Evolutionary conservation across 2,888 invertebrate genomes (phyloP).

Genomic region (Chymomyza amoena): DNA sequence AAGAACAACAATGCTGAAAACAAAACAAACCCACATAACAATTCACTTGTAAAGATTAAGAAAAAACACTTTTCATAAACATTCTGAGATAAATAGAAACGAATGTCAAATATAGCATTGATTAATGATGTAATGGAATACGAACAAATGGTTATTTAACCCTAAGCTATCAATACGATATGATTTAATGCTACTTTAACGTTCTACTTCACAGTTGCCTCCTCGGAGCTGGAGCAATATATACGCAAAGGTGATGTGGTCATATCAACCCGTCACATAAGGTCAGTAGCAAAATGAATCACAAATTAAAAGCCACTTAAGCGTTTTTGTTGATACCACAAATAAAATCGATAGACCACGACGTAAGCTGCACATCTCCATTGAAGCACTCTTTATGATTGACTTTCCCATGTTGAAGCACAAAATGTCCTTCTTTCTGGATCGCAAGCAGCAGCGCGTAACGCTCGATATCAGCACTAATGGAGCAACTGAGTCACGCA

Average conservation of each 20-base stretch:
- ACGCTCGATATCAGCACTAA: constrained; percentile 77
- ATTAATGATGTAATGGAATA: background rate
- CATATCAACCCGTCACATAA: constrained; percentile 78
- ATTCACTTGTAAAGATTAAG: background rate
- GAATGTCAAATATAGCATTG: background rate
- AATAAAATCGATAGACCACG: constrained; percentile 67
- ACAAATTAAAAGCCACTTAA: background rate
- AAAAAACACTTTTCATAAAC: background rate
- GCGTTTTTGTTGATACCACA: background rate
- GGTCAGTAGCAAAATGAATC: constrained; percentile 60
- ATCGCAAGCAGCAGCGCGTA: constrained; percentile 78
- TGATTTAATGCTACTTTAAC: background rate
- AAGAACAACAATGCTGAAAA: background rate
- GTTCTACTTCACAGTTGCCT: constrained; percentile 71
- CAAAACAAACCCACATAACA: background rate
- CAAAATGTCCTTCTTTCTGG: constrained; percentile 79
- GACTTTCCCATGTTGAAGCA: constrained; percentile 78
- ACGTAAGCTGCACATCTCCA: constrained; percentile 78
- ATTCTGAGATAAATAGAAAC: background rate
- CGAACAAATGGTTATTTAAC: background rate
- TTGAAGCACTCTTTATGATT: constrained; percentile 79
- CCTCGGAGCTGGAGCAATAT: constrained; percentile 77
- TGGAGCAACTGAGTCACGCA: constrained; percentile 75
- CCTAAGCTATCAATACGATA: background rate
- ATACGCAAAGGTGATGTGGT: constrained; percentile 79